Percentiles rank a stretch among this genome's conserved stretches.
Evolutionary conservation across 2,888 invertebrate species (phyloP).

Genomic region (Cacoxenus indagator): DNA sequence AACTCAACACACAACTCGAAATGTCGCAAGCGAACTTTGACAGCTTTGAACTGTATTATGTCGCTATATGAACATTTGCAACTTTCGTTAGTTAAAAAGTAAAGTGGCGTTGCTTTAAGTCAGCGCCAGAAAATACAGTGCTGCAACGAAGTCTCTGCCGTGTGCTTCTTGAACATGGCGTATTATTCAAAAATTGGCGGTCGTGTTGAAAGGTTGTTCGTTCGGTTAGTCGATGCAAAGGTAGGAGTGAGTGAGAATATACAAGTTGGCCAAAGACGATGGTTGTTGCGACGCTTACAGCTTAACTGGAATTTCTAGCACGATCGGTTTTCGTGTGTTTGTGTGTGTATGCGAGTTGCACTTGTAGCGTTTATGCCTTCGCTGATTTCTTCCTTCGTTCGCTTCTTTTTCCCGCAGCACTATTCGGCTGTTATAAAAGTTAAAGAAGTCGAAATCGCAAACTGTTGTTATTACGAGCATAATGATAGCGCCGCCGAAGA

Average conservation of each 20-base stretch:
- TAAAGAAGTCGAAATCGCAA: slow-evolving; percentile 23
- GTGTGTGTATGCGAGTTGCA: slow-evolving; percentile 39
- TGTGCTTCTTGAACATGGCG: neutral
- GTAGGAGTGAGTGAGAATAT: slow-evolving; percentile 38
- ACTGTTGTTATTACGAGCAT: slow-evolving; percentile 16
- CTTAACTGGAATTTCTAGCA: slow-evolving; percentile 55
- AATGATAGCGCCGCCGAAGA: neutral
- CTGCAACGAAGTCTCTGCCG: neutral
- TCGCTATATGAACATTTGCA: too few relatives aligned
- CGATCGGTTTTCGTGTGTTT: slow-evolving; percentile 40
- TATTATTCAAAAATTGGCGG: neutral
- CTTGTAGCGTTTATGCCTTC: slow-evolving; percentile 56
- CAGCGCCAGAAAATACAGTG: too few relatives aligned
- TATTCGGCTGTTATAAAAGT: neutral
- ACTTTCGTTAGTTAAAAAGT: too few relatives aligned
- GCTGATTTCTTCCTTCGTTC: neutral
- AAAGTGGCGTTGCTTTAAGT: too few relatives aligned
- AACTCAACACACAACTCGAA: neutral
- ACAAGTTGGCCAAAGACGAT: slow-evolving; percentile 28
- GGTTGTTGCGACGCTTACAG: slow-evolving; percentile 25
- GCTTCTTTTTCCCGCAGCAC: neutral
- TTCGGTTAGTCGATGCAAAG: slow-evolving; percentile 31
- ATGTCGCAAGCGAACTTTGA: neutral
- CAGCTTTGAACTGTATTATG: too few relatives aligned
- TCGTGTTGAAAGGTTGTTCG: neutral